Evolutionary conservation across 1,140 invertebrate species (phyloP).

Genomic region (Pollicipes pollicipes): DNA sequence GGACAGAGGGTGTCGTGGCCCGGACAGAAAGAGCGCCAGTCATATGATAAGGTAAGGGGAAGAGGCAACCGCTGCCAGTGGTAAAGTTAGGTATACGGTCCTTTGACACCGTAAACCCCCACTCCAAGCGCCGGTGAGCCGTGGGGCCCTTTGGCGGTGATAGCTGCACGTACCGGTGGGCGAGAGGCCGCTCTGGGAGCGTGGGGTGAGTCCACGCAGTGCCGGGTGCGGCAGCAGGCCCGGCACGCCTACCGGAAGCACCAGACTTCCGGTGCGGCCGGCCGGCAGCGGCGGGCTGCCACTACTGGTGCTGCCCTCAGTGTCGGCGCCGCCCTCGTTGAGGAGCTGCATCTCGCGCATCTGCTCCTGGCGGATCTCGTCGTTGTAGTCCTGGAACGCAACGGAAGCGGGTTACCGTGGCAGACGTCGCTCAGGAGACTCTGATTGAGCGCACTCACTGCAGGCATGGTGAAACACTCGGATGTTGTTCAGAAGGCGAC

Average conservation of each 20-base stretch:
- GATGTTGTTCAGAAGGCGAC: too few relatives aligned
- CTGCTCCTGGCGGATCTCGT: conserved; percentile 31
- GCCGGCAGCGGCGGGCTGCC: conserved; percentile 14
- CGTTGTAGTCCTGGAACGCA: conserved; percentile 28
- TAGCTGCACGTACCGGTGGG: conserved; percentile 13
- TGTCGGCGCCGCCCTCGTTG: conserved; percentile 15
- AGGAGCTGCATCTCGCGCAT: conserved; percentile 27
- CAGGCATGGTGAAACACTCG: too few relatives aligned
- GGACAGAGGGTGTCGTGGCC: too few relatives aligned
- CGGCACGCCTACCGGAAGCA: conserved; percentile 12
- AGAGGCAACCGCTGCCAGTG: too few relatives aligned
- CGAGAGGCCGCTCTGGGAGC: conserved; percentile 16
- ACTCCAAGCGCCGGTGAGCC: too few relatives aligned
- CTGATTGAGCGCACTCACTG: too few relatives aligned
- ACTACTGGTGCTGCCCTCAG: conserved; percentile 6
- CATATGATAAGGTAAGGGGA: too few relatives aligned
- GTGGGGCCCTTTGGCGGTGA: too few relatives aligned
- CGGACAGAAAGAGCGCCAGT: too few relatives aligned
- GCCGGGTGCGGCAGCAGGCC: conserved; percentile 16
- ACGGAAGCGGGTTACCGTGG: not conserved
- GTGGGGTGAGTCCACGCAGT: conserved; percentile 14
- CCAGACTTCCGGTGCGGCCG: conserved; percentile 13
- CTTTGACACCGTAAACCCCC: too few relatives aligned
- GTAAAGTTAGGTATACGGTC: too few relatives aligned
- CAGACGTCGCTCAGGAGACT: too few relatives aligned